Percentiles rank a stretch among this genome's conserved stretches.
Conservation (phyloP, 1,140 invertebrate species). For the Drosophila rhopaloa region DNA sequence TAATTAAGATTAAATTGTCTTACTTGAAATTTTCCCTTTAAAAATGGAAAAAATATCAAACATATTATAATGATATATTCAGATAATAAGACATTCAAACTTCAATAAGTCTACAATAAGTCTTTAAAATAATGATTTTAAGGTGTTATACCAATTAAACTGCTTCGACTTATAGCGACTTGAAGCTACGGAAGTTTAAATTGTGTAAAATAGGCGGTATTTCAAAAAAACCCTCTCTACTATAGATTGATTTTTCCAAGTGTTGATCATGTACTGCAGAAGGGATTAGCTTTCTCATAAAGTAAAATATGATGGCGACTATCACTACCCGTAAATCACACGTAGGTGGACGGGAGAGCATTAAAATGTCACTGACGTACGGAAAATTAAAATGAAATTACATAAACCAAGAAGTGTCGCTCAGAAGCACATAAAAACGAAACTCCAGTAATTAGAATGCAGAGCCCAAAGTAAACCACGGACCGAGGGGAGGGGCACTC, state of each 20-base stretch:
- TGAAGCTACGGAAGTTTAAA: too few species aligned
- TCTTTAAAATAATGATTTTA: too few species aligned
- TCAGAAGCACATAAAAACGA: conserved; percentile 22
- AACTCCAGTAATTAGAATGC: conserved; percentile 15
- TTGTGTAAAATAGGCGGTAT: too few species aligned
- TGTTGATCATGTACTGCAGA: neutral
- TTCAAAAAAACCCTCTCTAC: too few species aligned
- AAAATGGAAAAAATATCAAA: too few species aligned
- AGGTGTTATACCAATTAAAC: too few species aligned
- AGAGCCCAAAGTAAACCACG: neutral
- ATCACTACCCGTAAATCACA: conserved; percentile 56
- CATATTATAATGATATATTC: too few species aligned
- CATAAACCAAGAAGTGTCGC: conserved; percentile 51
- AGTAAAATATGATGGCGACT: conserved; percentile 48
- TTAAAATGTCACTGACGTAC: conserved; percentile 52
- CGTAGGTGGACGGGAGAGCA: conserved; percentile 44
- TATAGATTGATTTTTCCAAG: neutral
- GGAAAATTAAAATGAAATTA: conserved; percentile 69
- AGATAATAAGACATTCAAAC: too few species aligned
- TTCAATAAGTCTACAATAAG: too few species aligned
- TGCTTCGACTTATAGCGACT: too few species aligned
- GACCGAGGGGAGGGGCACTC: neutral
- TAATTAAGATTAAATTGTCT: too few species aligned
- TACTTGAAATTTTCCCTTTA: too few species aligned
- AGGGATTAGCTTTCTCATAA: conserved; percentile 21